Evolutionary conservation across 2,888 invertebrate species (phyloP), one percentile per base, ranked within the genome.

Genomic region (Seira ritae): DNA sequence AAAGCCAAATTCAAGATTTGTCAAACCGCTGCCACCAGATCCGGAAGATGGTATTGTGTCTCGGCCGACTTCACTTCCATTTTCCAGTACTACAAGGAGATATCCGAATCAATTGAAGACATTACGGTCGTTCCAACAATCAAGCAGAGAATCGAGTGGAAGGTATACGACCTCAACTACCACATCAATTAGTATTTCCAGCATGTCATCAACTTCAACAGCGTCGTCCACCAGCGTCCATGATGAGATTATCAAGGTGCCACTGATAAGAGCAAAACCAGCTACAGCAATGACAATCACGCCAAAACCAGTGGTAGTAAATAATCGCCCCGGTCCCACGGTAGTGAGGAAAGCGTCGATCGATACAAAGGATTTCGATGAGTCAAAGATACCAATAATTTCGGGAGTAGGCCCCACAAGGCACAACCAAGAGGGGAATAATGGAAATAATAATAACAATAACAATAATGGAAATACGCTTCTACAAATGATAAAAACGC

Each of bases 381-480:
- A 89, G 8, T 86, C 88, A 0, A 88, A 87, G 77, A 89, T 89
- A 20, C 89, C 89, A 15, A 87, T 89, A 2, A 89, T 89, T 20
- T 88, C 88, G 20, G 89, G 89, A 0, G 86, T 89, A 0, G 89
- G 89, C n/a, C 87, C 87, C 22, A 73, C 85, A 3, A 24, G 82
- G 17, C 82, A 77, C 3, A 76, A 66, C 23, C 66, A 15, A 37
- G 85, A 76, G 60, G 71, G 24, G 1, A 15, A 74, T 77, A 60
- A 68, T 19, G 67, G 85, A 68, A 19, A 66, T 37, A 81, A 69
- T 55, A n/a, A 23, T 1, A 78, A 73, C 31, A 42, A 15, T n/a
- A 3, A 37, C 50, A 6, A 71, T 71, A 22, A 71, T 71, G 12
- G 79, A 77, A 60, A 68, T 50, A 37, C 80, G 2, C 55, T 55